Conservation (phyloP, 2,797 vertebrate species). For the Sebastes iracundus region DNA sequence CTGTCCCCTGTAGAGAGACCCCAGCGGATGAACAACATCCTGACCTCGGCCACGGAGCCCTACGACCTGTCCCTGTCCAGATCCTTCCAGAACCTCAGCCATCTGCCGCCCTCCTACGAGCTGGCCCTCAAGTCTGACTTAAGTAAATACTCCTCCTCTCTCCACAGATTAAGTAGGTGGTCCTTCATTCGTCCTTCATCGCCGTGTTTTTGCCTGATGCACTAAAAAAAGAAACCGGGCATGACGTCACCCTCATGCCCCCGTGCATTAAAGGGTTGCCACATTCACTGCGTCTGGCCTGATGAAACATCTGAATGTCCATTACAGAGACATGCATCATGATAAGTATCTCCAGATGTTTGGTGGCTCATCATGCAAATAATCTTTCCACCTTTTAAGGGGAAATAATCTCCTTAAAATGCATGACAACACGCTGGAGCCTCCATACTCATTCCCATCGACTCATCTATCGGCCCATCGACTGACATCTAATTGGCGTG, state of each 20-base stretch:
- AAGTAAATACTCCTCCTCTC: conserved; percentile 90
- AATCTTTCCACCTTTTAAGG: conserved; percentile 44
- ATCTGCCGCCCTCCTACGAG: conserved; percentile 94
- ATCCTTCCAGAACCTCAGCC: conserved; percentile 98
- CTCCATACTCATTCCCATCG: conserved; percentile 20
- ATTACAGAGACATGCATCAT: conserved; percentile 46
- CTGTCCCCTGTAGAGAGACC: conserved; percentile 87
- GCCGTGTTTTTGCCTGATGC: conserved; percentile 21
- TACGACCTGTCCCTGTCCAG: conserved; percentile 96
- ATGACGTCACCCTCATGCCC: conserved; percentile 37
- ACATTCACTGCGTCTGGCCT: conserved; percentile 1
- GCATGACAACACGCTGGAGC: conserved; percentile 16
- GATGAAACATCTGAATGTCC: conserved; percentile 26
- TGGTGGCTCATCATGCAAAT: conserved; percentile 30
- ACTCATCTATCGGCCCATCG: conserved; percentile 33
- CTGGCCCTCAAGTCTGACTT: conserved; percentile 90
- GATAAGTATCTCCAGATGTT: conserved; percentile 53
- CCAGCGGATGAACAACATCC: conserved; percentile 92
- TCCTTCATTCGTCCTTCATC: conserved; percentile 55
- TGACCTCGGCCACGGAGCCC: conserved; percentile 96
- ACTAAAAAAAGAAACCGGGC: background rate
- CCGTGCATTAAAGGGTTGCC: conserved; percentile 17
- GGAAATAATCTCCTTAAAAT: conserved; percentile 44
- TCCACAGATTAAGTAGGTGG: conserved; percentile 90
- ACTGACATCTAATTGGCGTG: conserved; percentile 61